Evolutionary conservation across 2,888 invertebrate genomes (phyloP), one percentile per base, ranked within the genome.

Genomic region (Zootermopsis nevadensis): DNA sequence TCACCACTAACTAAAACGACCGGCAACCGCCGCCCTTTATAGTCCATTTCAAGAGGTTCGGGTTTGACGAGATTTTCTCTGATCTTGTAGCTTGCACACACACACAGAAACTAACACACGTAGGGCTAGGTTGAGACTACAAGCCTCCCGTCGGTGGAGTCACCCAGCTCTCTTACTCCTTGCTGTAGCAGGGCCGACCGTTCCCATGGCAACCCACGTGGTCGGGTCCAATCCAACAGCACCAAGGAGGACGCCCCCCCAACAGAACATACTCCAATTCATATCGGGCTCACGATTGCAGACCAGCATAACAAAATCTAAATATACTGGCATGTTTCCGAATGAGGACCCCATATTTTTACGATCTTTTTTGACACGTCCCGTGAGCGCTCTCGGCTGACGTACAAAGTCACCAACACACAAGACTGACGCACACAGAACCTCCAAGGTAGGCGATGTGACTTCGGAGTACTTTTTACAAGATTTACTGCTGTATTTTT

Each of bases 191-290:
- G 60, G 60, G 60, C 79, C 66, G 79, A 77, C 82, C 53, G 80
- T 84, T 66, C 53, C 80, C 83, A 84, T 80, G 84, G 81, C 83
- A 82, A 80, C 82, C 76, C 77, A 82, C 82, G 74, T 76, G 84
- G 77, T 81, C 74, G 81, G 80, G 60, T 77, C 74, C 81, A 82
- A 77, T 84, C 35, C 80, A 77, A 76, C 77, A 55, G 67, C 77
- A 76, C 66, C 60, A 60, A 1, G 60, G 74, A 31, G 42, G 74
- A 35, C 74, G 74, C 74, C 74, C 74, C 35, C 33, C 74, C 38
- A 60, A 60, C 60, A 27, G 60, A 4, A 60, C 60, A n/a, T 60
- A 60, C 2, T n/a, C 60, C 60, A 60, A 3, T 60, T 27, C 27
- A 60, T 60, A 27, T n/a, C 8, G 27, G 60, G n/a, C 60, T 60